Evolutionary conservation across 2,797 vertebrate species (phyloP).

Genomic region (Apodemus agrarius): DNA sequence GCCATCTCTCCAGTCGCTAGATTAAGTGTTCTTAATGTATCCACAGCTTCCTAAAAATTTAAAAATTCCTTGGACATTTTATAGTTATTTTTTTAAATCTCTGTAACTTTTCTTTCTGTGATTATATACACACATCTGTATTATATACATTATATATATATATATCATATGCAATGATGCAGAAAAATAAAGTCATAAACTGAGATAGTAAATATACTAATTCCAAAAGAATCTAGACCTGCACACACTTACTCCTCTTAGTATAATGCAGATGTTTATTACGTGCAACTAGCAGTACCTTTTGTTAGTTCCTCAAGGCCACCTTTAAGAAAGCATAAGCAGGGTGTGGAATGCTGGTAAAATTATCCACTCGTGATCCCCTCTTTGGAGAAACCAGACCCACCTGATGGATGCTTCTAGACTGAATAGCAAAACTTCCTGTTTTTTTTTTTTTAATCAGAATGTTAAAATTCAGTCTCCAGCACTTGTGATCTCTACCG

Average conservation of each 20-base stretch:
- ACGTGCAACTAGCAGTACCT: not conserved
- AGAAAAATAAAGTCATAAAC: not conserved
- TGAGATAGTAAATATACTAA: not conserved
- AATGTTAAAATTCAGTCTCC: not conserved
- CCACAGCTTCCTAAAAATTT: not conserved
- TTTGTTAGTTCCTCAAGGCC: not conserved
- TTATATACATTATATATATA: too few species aligned
- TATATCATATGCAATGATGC: not conserved
- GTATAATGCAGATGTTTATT: not conserved
- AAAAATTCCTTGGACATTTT: not conserved
- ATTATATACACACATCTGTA: not conserved
- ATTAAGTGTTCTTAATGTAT: not conserved
- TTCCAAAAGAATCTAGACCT: not conserved
- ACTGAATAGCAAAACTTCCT: not conserved
- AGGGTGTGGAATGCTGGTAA: accelerated
- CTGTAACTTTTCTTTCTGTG: not conserved
- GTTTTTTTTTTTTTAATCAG: not conserved
- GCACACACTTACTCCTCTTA: not conserved
- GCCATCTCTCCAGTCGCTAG: not conserved
- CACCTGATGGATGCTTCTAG: not conserved
- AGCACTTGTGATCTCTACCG: not conserved
- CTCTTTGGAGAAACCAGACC: not conserved
- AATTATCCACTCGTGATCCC: not conserved
- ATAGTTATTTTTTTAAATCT: not conserved
- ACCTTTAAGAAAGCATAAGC: constrained; percentile 1